phyloP scores from a whole-genome alignment of 2,113 vertebrate genomes.

The Falcunculus frontatus region DNA sequence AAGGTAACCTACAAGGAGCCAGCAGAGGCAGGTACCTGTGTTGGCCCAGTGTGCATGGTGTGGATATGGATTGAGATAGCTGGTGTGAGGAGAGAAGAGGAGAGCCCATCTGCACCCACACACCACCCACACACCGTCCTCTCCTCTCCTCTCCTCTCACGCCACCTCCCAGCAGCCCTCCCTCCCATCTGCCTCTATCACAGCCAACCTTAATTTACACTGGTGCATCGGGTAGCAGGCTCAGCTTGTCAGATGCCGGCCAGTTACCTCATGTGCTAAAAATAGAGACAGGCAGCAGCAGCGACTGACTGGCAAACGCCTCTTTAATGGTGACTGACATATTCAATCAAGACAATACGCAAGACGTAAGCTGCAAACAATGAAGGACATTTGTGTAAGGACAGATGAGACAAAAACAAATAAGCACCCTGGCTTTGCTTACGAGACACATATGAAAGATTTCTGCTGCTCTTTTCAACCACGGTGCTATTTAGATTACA shows the following conservation, averaged over 20 bases:
- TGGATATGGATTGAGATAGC: not conserved
- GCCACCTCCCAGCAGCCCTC: not conserved
- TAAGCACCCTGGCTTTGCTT: not conserved
- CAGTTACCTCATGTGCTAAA: conserved; percentile 31
- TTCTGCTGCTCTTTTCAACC: conserved; percentile 17
- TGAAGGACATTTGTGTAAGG: not conserved
- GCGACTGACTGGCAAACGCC: not conserved
- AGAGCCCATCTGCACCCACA: not conserved
- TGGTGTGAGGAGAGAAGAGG: not conserved
- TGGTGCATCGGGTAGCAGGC: not conserved
- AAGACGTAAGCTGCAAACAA: not conserved
- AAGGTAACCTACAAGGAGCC: not conserved
- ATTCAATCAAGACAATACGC: not conserved
- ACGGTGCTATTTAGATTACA: not conserved
- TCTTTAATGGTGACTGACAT: not conserved
- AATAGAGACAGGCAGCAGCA: not conserved
- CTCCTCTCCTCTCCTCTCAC: not conserved
- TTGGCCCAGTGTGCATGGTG: rapidly evolving
- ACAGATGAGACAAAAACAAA: not conserved
- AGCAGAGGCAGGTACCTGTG: not conserved
- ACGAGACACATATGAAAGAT: not conserved
- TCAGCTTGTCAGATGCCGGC: not conserved
- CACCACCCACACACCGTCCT: rapidly evolving
- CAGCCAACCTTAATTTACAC: not conserved
- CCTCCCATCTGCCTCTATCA: not conserved